These are phyloP conservation scores for Gymnocheta viridis DNA, from an alignment of 2,888 invertebrate species.

Conservation along the genomic window DNA sequence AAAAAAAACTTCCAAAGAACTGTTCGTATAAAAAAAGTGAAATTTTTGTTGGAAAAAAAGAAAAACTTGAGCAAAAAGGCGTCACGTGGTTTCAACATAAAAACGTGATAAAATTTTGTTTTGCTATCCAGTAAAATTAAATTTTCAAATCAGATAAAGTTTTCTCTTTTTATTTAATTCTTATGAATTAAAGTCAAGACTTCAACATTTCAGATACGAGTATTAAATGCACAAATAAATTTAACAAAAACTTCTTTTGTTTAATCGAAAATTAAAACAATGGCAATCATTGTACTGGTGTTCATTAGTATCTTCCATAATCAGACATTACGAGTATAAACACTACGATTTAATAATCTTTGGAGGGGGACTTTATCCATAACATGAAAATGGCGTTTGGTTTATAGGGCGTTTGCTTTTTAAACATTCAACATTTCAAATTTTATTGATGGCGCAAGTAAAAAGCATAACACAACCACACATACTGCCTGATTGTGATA, in stretches of 20 bases:
- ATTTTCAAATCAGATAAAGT: background rate
- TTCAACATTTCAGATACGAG: background rate
- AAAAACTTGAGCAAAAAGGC: constrained; percentile 71
- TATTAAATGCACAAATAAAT: background rate
- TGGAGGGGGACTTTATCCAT: background rate
- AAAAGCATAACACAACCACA: background rate
- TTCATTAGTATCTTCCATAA: background rate
- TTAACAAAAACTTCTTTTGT: constrained; percentile 7
- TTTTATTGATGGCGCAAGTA: constrained; percentile 50
- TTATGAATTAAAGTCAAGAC: background rate
- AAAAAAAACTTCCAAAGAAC: no score
- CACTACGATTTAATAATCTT: constrained; percentile 31
- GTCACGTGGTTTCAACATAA: constrained; percentile 82
- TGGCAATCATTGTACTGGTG: background rate
- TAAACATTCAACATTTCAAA: constrained; percentile 14
- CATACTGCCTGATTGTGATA: background rate
- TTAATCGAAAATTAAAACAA: constrained; percentile 27
- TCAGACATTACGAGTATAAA: constrained; percentile 1
- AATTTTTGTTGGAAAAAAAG: background rate
- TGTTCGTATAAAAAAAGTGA: background rate
- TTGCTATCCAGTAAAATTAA: background rate
- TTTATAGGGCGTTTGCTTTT: constrained; percentile 27
- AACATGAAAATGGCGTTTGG: constrained; percentile 63
- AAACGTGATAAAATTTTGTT: constrained; percentile 81
- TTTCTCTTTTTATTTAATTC: background rate